phyloP scores from a whole-genome alignment of 1,140 invertebrate genomes.

The Diachasma alloeum region DNA sequence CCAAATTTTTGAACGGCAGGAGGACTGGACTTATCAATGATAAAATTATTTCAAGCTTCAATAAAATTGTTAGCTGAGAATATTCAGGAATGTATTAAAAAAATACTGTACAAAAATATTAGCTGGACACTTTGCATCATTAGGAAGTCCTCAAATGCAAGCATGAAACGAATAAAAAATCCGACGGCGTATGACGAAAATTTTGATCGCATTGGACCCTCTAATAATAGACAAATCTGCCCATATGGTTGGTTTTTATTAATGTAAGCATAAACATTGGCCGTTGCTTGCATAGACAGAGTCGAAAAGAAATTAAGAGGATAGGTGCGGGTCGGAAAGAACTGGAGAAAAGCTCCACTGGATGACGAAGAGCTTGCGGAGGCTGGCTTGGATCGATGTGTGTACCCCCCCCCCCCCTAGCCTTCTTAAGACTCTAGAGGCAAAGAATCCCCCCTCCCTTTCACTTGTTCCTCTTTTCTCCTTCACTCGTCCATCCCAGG shows the following conservation, averaged over 20 bases:
- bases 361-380: conserved; percentile 20
- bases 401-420: conserved; percentile 41
- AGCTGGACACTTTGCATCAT: too few relatives aligned
- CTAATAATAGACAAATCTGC: conserved; percentile 29
- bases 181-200: neutral
- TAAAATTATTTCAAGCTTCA: too few relatives aligned
- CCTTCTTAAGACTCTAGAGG: conserved; percentile 29
- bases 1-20: too few relatives aligned
- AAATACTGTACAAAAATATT: too few relatives aligned
- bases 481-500: conserved; percentile 1
- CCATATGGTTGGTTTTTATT: conserved; percentile 41
- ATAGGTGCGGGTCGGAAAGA: conserved; percentile 18
- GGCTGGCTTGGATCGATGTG: conserved; percentile 58
- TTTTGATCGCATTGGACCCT: conserved; percentile 16
- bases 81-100: too few relatives aligned
- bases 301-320: conserved; percentile 34
- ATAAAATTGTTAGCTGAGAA: too few relatives aligned
- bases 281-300: conserved; percentile 31
- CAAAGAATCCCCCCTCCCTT: conserved; percentile 29
- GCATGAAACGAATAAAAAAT: too few relatives aligned
- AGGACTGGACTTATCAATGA: too few relatives aligned
- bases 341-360: conserved; percentile 25
- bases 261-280: conserved; percentile 50
- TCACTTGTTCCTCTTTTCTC: conserved; percentile 1
- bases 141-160: too few relatives aligned